Conservation (phyloP, 2,888 invertebrate genomes). For the Lasiommata megera region DNA sequence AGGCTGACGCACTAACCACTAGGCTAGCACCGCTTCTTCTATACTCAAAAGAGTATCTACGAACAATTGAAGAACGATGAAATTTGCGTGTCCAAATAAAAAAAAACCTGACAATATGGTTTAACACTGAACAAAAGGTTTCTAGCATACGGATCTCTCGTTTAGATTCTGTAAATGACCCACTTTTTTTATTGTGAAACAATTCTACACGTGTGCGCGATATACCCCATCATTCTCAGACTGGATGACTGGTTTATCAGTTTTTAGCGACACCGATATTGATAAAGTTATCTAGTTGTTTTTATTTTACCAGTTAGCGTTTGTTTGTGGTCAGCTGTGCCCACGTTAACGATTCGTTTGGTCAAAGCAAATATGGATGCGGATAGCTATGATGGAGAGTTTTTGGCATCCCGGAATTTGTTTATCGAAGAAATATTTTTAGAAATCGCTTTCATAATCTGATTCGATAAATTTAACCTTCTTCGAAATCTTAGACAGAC, state of each 20-base stretch:
- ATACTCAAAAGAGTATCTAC: too few relatives aligned
- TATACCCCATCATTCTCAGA: neutral
- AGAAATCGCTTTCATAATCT: too few relatives aligned
- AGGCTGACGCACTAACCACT: too few relatives aligned
- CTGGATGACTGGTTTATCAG: neutral
- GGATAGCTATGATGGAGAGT: too few relatives aligned
- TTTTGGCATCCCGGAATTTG: too few relatives aligned
- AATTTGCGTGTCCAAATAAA: too few relatives aligned
- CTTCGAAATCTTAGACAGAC: too few relatives aligned
- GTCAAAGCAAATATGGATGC: neutral
- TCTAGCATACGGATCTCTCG: neutral
- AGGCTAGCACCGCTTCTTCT: too few relatives aligned
- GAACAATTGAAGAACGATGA: too few relatives aligned
- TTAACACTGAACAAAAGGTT: neutral
- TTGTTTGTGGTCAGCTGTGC: neutral
- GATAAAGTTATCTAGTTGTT: neutral
- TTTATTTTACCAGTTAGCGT: neutral
- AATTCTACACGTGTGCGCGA: slow-evolving; percentile 13
- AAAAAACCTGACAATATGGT: too few relatives aligned
- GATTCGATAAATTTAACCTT: too few relatives aligned
- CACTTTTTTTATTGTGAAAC: slow-evolving; percentile 27
- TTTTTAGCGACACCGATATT: neutral
- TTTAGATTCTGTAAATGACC: slow-evolving; percentile 13
- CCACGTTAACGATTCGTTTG: neutral
- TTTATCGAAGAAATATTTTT: too few relatives aligned